phyloP scores from a whole-genome alignment of 1,140 invertebrate species.

The Anoplolepis gracilipes region DNA sequence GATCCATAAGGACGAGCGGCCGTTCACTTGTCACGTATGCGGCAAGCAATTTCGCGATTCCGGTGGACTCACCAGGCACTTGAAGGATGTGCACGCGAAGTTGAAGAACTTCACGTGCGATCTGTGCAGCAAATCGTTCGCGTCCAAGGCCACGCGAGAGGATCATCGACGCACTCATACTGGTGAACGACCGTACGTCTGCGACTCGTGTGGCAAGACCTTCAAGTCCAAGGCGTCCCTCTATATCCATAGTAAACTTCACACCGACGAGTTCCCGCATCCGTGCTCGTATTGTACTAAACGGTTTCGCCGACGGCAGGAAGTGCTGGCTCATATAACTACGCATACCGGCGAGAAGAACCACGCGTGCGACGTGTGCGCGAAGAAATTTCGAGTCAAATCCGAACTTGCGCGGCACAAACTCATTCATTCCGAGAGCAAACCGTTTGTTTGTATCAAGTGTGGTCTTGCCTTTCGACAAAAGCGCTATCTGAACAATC shows the following conservation, averaged over 20 bases:
- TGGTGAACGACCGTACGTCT: conserved; percentile 88
- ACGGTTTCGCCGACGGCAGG: conserved; percentile 86
- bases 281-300: conserved; percentile 84
- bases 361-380: conserved; percentile 85
- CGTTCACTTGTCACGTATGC: conserved; percentile 90
- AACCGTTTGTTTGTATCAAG: conserved; percentile 85
- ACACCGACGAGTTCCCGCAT: conserved; percentile 85
- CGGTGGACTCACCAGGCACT: conserved; percentile 79
- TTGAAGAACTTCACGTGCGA: conserved; percentile 84
- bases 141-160: conserved; percentile 87
- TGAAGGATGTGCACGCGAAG: conserved; percentile 77
- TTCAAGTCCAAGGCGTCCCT: conserved; percentile 86
- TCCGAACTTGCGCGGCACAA: conserved; percentile 86
- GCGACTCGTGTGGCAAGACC: conserved; percentile 88
- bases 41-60: conserved; percentile 86
- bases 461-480: conserved; percentile 87
- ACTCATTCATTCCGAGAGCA: conserved; percentile 86
- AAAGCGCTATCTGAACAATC: conserved; percentile 86
- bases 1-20: conserved; percentile 90
- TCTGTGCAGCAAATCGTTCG: conserved; percentile 81
- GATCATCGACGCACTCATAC: conserved; percentile 90
- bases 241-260: conserved; percentile 86
- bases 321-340: conserved; percentile 84
- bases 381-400: conserved; percentile 86
- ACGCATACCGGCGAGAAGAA: conserved; percentile 85